Evolutionary conservation across 2,113 vertebrate species (phyloP).

Genomic region (crab-eating macaque (Macaca fascicularis)): T2T-MFA8v1.1 NC_088378.1:78742001-78742500

Average conservation of each 20-base stretch:
- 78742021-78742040: too few relatives aligned
- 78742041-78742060: background rate
- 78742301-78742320: background rate
- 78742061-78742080: background rate
- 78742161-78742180: background rate
- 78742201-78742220: background rate
- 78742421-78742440: background rate
- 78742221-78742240: background rate
- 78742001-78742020: background rate
- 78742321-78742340: background rate
- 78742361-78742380: background rate
- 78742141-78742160: background rate
- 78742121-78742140: background rate
- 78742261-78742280: background rate
- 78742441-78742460: background rate
- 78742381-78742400: background rate
- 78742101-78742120: background rate
- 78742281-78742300: background rate
- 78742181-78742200: background rate
- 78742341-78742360: background rate
- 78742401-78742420: background rate
- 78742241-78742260: background rate
- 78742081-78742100: background rate
- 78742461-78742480: background rate
- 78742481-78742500: background rate